Evolutionary conservation across 1,140 invertebrate species (phyloP).

Genomic region (Dolichoris vasculosae): DNA sequence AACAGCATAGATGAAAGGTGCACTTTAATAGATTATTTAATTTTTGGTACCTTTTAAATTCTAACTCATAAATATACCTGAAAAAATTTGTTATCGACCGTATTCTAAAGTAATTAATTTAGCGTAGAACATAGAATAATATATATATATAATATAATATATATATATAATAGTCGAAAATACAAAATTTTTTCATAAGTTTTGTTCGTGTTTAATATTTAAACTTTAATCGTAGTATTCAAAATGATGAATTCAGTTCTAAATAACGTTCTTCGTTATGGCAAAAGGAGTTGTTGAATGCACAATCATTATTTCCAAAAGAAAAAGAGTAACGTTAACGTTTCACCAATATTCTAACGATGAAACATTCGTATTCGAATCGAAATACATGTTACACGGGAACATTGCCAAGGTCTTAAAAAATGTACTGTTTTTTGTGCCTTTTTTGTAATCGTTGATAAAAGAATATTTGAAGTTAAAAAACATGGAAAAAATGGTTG

Average conservation of each 20-base stretch:
- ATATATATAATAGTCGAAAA: too few relatives aligned
- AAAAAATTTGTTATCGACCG: too few relatives aligned
- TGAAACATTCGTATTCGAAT: not conserved
- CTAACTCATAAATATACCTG: too few relatives aligned
- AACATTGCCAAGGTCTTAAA: not conserved
- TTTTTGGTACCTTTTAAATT: too few relatives aligned
- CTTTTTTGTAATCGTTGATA: not conserved
- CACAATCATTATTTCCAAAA: not conserved
- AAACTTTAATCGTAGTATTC: not conserved
- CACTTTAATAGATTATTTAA: too few relatives aligned
- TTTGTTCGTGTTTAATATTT: too few relatives aligned
- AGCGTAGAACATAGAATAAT: not conserved
- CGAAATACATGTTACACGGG: not conserved
- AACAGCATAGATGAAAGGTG: too few relatives aligned
- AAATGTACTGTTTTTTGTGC: not conserved
- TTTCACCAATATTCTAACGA: not conserved
- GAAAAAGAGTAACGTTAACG: not conserved
- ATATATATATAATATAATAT: not conserved
- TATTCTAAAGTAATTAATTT: not conserved
- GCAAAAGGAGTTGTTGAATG: not conserved
- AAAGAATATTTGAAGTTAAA: too few relatives aligned
- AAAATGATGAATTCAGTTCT: conserved; percentile 4
- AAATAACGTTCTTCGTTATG: not conserved
- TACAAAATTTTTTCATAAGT: not conserved
- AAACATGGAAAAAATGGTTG: too few relatives aligned